These are phyloP conservation scores for Pseudococcus viburni DNA, from an alignment of 2,888 invertebrate genomes.

Conservation along the genomic window DNA sequence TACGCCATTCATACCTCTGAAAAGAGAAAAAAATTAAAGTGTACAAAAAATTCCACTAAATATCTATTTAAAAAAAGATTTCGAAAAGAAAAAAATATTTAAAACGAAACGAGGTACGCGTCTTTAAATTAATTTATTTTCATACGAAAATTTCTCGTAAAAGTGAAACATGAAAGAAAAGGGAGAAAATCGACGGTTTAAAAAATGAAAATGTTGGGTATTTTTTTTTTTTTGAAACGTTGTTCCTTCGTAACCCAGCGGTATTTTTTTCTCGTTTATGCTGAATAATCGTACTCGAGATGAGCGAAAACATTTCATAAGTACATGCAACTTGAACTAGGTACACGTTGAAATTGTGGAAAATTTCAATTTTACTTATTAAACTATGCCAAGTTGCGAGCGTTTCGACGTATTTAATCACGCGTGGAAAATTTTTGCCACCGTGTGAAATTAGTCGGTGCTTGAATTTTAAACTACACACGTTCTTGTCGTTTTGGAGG, in stretches of 20 bases:
- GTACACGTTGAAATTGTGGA: background rate
- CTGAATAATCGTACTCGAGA: background rate
- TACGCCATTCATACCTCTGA: background rate
- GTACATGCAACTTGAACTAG: background rate
- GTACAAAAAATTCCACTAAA: slow-evolving; percentile 1
- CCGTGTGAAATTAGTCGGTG: background rate
- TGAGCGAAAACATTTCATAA: background rate
- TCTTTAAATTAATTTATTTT: slow-evolving; percentile 7
- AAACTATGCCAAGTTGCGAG: slow-evolving; percentile 1
- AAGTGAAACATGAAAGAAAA: background rate
- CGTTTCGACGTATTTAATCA: background rate
- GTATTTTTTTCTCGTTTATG: background rate
- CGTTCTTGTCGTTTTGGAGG: background rate
- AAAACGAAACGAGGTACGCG: background rate
- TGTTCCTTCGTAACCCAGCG: background rate
- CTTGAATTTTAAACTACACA: slow-evolving; percentile 17
- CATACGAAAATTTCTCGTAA: background rate
- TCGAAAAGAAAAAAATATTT: background rate
- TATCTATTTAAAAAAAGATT: background rate
- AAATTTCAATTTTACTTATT: background rate
- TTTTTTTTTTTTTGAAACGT: background rate
- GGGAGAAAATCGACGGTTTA: background rate
- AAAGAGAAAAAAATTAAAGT: background rate
- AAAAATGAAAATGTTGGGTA: background rate
- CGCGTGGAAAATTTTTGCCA: background rate